Base-by-base conservation (phyloP, 2,797 vertebrate genomes). In the Ctenochaetus hawaiiensis region DNA sequence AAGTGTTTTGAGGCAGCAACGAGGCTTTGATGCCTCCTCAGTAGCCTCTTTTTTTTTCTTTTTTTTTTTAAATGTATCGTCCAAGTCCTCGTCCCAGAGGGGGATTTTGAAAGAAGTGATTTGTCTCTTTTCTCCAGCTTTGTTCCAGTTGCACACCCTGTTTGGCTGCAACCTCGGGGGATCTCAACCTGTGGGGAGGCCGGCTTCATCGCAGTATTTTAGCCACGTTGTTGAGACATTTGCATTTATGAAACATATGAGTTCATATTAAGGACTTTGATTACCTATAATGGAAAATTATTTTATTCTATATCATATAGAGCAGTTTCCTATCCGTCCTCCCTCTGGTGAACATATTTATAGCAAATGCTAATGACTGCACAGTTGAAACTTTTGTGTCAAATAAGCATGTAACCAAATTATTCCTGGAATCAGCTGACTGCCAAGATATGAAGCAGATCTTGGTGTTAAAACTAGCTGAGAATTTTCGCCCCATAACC, bases 91-190 rank as follows among this genome's bases (percentile, higher is more conserved):
- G 43, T 78, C 78, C 83, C 83, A 34, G 11, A 64, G 85, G 91
- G 82, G 34, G 68, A 7, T 63, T 77, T 76, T 80, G 74, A 78
- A 86, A 77, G 81, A 77, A 84, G 72, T 65, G 67, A 84, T 91
- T 75, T 81, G 56, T 80, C 69, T 89, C 67, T 77, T 80, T 70
- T 83, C 48, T 69, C 58, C 22, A 7, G 45, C 75, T 87, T 85
- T 89, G 77, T 88, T 85, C 74, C 70, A 70, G 68, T 47, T 10
- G n/a, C 52, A 58, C 60, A 73, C 12, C 41, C 79, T 44, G 72
- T 45, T 30, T 8, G 59, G 62, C 44, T 49, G 47, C 57, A 81
- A 44, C 68, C 82, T 84, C 75, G 16, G 14, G 80, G 88, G 86
- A 83, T 14, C 49, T 23, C 12, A 22, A 53, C 30, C 20, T 18